A percentile compares a stretch with the other conserved stretches of the same genome.
phyloP scores from a whole-genome alignment of 2,888 invertebrate species.

The Mimumesa dahlbomi region DNA sequence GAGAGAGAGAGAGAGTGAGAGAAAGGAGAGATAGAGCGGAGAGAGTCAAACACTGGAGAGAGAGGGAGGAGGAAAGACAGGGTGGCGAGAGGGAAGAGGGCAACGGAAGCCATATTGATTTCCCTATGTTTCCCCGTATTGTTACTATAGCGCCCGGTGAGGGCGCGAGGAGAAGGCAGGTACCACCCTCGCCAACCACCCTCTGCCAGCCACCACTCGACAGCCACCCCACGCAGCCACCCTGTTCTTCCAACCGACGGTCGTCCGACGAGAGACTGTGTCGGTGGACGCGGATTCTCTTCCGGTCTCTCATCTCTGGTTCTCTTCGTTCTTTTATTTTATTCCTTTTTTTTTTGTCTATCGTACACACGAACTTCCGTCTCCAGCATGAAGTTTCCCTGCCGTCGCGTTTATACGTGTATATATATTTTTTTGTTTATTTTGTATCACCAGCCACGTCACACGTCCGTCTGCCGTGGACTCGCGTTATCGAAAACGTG shows the following conservation, averaged over 20 bases:
- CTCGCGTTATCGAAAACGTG: no score
- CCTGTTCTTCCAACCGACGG: slow-evolving; percentile 56
- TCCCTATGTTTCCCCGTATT: slow-evolving; percentile 81
- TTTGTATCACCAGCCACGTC: no score
- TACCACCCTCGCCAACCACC: slow-evolving; percentile 60
- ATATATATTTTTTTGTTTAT: not conserved
- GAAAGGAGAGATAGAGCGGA: slow-evolving; percentile 49
- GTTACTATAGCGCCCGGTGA: slow-evolving; percentile 79
- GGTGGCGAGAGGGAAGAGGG: slow-evolving; percentile 72
- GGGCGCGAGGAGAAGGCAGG: slow-evolving; percentile 75
- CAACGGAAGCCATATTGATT: slow-evolving; percentile 81
- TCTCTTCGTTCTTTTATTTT: not conserved
- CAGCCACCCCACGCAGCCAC: slow-evolving; percentile 48
- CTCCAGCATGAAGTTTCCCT: not conserved
- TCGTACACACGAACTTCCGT: not conserved
- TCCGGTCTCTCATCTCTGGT: slow-evolving; percentile 47
- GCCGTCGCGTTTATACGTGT: no score
- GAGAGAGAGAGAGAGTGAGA: slow-evolving; percentile 45
- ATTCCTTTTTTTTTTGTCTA: not conserved
- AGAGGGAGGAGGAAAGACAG: slow-evolving; percentile 53
- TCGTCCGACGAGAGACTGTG: slow-evolving; percentile 66
- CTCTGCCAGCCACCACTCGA: slow-evolving; percentile 17
- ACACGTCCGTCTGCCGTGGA: no score
- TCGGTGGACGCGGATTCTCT: slow-evolving; percentile 65
- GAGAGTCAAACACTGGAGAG: slow-evolving; percentile 42